These are phyloP conservation scores for Ataeniobius toweri DNA, from an alignment of 2,797 vertebrate genomes.

Conservation along the genomic window DNA sequence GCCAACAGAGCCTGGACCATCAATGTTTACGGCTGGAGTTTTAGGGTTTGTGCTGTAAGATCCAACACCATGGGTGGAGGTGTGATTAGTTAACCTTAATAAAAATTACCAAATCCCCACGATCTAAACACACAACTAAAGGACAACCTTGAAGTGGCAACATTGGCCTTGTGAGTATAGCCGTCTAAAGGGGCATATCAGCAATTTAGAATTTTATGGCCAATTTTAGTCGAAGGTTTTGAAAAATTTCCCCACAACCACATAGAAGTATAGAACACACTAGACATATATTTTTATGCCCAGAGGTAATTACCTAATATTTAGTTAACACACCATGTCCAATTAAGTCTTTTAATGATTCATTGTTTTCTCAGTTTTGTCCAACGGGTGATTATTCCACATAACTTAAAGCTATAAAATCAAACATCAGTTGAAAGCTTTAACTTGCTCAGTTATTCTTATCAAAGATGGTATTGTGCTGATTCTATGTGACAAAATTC, in stretches of 20 bases:
- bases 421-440: background rate
- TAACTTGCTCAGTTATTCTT: background rate
- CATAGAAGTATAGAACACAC: background rate
- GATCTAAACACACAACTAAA: background rate
- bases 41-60: constrained; percentile 29
- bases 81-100: constrained; percentile 42
- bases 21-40: constrained; percentile 69
- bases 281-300: background rate
- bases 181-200: background rate
- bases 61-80: constrained; percentile 32
- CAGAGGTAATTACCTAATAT: background rate
- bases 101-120: background rate
- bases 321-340: background rate
- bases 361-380: background rate
- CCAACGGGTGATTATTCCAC: background rate
- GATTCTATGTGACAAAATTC: background rate
- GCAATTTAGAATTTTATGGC: background rate
- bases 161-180: background rate
- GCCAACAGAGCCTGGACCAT: constrained; percentile 50
- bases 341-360: background rate
- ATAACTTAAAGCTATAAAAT: background rate
- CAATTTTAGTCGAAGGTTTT: background rate
- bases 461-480: background rate
- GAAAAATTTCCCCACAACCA: background rate
- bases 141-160: background rate